These are phyloP conservation scores for Argyra leucocephala DNA, from an alignment of 2,888 invertebrate genomes.

Conservation along the genomic window DNA sequence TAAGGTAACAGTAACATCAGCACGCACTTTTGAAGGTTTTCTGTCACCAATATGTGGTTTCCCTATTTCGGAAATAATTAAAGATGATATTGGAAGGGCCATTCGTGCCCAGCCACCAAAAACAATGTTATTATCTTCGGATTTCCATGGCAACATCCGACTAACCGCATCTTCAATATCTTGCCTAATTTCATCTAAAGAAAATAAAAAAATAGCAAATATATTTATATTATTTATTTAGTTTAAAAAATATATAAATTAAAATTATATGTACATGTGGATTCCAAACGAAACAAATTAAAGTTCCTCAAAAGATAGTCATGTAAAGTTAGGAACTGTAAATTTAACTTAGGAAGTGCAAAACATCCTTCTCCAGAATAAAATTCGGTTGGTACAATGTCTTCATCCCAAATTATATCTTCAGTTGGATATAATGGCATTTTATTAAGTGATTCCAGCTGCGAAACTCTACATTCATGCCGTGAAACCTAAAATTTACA, in stretches of 20 bases:
- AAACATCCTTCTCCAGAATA: constrained; percentile 92
- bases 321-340: constrained; percentile 95
- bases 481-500: constrained; percentile 51
- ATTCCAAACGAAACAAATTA: constrained; percentile 92
- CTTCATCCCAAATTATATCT: constrained; percentile 97
- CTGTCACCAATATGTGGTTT: constrained; percentile 89
- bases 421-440: constrained; percentile 99
- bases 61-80: constrained; percentile 90
- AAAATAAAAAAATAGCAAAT: constrained; percentile 1
- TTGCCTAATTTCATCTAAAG: constrained; percentile 83
- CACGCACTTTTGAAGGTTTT: constrained; percentile 88
- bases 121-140: constrained; percentile 75
- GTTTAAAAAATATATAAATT: constrained; percentile 16
- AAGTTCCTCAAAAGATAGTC: constrained; percentile 96
- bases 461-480: constrained; percentile 82
- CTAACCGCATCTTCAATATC: constrained; percentile 96
- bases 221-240: neutral
- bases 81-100: constrained; percentile 88
- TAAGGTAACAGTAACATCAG: constrained; percentile 87
- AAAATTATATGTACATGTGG: constrained; percentile 85
- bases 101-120: constrained; percentile 99
- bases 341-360: constrained; percentile 91
- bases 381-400: constrained; percentile 94
- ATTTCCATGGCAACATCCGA: constrained; percentile 86
- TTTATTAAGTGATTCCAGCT: constrained; percentile 87